phyloP scores from a whole-genome alignment of 2,797 vertebrate genomes.

The Basileuterus tristriatus region DNA sequence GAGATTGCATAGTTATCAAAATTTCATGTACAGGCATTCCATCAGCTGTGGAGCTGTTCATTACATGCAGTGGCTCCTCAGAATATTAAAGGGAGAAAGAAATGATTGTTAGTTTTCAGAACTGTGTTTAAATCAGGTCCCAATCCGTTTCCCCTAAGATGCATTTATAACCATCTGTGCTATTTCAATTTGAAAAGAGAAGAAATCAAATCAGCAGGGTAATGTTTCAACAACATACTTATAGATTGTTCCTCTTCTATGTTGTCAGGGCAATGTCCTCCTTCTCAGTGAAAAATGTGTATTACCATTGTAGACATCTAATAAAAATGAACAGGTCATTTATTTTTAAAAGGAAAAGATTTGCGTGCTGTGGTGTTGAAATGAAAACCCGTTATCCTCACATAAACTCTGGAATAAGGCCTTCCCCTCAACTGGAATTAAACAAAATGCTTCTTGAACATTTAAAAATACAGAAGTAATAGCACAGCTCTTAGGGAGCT shows the following conservation, averaged over 20 bases:
- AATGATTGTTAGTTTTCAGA: background rate
- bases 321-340: constrained; percentile 12
- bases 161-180: background rate
- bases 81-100: background rate
- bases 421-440: background rate
- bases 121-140: background rate
- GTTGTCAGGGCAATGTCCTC: background rate
- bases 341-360: constrained; percentile 1
- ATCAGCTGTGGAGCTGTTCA: background rate
- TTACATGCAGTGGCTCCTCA: background rate
- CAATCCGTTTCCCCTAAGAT: background rate
- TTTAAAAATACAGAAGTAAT: background rate
- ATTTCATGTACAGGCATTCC: background rate
- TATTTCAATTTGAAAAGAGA: background rate
- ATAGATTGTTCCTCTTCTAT: background rate
- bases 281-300: background rate
- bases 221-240: background rate
- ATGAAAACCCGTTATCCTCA: background rate
- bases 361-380: background rate
- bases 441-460: background rate
- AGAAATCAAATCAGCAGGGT: background rate
- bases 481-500: background rate
- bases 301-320: background rate
- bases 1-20: background rate
- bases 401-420: background rate